Evolutionary conservation across 2,888 invertebrate genomes (phyloP).

Genomic region (Dendrolimus pini): DNA sequence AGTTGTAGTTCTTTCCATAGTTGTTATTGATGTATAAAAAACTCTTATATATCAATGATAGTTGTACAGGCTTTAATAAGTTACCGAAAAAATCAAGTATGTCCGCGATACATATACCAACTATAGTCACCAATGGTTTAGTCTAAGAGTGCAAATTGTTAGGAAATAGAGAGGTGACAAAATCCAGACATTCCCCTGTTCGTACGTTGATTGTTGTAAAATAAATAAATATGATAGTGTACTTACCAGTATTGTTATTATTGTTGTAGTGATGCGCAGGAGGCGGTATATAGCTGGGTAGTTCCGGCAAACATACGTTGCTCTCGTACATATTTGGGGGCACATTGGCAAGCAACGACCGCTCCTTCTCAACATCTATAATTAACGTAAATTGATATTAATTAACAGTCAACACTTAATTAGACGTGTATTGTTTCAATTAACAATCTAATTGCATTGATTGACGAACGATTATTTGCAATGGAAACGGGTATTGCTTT

Average conservation of each 20-base stretch:
- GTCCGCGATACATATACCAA: no score
- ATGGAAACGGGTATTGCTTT: background rate
- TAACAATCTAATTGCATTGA: background rate
- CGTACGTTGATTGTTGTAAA: no score
- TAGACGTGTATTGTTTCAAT: background rate
- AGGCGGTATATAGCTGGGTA: constrained; percentile 80
- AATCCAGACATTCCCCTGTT: no score
- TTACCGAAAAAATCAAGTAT: no score
- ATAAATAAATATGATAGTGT: no score
- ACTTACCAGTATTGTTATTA: constrained; percentile 75
- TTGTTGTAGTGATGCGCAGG: constrained; percentile 77
- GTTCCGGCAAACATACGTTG: constrained; percentile 87
- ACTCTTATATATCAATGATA: no score
- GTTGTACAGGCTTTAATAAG: no score
- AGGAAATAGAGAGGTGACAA: no score
- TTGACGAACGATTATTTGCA: background rate
- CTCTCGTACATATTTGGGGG: constrained; percentile 87
- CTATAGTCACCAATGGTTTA: no score
- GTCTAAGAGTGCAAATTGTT: no score
- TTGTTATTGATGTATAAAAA: no score
- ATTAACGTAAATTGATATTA: background rate
- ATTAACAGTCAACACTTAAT: background rate
- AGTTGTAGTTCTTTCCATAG: no score
- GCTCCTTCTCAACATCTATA: constrained; percentile 87
- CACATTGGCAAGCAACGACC: constrained; percentile 83